phyloP scores from a whole-genome alignment of 1,140 invertebrate species.

The Archegozetes longisetosus region DNA sequence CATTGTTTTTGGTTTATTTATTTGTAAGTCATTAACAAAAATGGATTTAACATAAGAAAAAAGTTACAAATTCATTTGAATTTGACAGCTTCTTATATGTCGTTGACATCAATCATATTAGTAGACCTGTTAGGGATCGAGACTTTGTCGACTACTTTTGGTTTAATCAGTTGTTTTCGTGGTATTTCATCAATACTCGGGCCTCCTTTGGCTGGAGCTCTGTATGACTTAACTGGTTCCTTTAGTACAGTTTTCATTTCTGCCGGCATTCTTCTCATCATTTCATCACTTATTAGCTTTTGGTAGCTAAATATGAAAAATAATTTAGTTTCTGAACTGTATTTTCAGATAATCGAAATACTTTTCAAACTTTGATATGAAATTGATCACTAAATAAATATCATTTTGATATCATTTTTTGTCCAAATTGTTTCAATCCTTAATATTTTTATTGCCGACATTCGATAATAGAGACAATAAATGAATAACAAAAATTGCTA shows the following conservation, averaged over 20 bases:
- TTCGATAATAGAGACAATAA: too few relatives aligned
- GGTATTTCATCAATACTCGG: slow-evolving; percentile 74
- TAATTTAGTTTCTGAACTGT: too few relatives aligned
- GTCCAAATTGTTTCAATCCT: too few relatives aligned
- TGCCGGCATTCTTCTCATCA: slow-evolving; percentile 68
- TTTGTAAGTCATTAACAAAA: slow-evolving; percentile 52
- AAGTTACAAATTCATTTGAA: slow-evolving; percentile 19
- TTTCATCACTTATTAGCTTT: slow-evolving; percentile 43
- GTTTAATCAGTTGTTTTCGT: slow-evolving; percentile 80
- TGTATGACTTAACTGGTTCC: slow-evolving; percentile 67
- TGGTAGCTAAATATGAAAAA: slow-evolving; percentile 7
- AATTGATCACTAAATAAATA: too few relatives aligned
- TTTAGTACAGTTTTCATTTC: slow-evolving; percentile 82
- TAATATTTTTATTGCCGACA: too few relatives aligned
- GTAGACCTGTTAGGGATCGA: slow-evolving; percentile 91
- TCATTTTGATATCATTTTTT: too few relatives aligned
- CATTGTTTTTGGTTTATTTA: slow-evolving; percentile 80
- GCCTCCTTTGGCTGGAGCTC: slow-evolving; percentile 37
- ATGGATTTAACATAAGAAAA: background rate
- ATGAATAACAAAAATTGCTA: too few relatives aligned
- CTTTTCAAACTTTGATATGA: too few relatives aligned
- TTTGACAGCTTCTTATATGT: slow-evolving; percentile 80
- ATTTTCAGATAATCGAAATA: too few relatives aligned
- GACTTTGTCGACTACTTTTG: slow-evolving; percentile 90
- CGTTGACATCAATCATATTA: slow-evolving; percentile 90